Base-by-base conservation (phyloP, 1,140 invertebrate species). In the Sweltsa coloradensis region DNA sequence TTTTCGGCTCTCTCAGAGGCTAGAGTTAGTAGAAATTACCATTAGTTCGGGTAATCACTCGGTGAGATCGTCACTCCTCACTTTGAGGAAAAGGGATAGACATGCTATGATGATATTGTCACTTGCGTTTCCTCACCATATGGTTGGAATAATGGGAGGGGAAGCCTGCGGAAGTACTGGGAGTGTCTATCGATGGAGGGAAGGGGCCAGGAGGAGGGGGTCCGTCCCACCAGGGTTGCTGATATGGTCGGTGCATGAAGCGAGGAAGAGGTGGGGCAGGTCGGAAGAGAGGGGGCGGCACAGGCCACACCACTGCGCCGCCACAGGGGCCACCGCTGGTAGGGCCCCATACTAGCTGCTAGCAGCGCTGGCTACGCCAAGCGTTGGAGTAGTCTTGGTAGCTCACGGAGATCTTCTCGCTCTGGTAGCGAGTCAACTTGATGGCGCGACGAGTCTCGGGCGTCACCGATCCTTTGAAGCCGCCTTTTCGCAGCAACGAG, bases 401-500 rank as follows among this genome's bases (percentile, higher is more conserved):
- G 59, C 77, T 79, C 49, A 87, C 75, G 13, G 81, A 80, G 21
- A 89, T 75, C 66, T 89, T 88, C 62, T 89, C 87, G 63, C 85
- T 88, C 60, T 96, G 89, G 66, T 97, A 97, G 56, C 94, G 83
- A 29, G 91, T 97, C 51, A 99, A 70, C 67, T 91, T 89, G 53
- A 99, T 86, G 53, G 78, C 82, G 56, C 85, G 78, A 47, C 95
- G 76, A 54, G 94, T 74, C 29, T 93, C 83, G 44, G 83, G 75
- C 22, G 88, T 94, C 16, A 99, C 94, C 4, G 77, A 63, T 24
- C 91, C 89, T 59, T 93, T 93, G 66, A 85, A 97, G 21, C 96
- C 96, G 49, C 94, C 95, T 68, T 99, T 99, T 43, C 94, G 79
- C 11, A 99, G 73, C 22, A 99, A 69, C 4, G 93, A 96, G 66